Evolutionary conservation across 1,140 invertebrate species (phyloP).

Genomic region (Trachymyrmex cornetzi): DNA sequence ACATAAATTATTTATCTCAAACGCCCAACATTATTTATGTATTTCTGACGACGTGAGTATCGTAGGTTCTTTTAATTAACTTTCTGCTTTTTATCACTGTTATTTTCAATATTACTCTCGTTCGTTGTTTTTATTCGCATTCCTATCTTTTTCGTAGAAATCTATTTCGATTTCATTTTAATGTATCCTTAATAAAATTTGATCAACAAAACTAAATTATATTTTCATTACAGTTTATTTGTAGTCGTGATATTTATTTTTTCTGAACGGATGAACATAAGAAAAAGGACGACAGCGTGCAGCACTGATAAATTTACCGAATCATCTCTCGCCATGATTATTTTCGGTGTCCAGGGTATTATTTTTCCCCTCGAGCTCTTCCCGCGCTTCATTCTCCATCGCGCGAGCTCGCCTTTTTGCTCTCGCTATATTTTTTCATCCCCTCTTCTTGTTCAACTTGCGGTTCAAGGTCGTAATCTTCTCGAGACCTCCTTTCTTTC

Average conservation of each 20-base stretch:
- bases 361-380: slow-evolving; percentile 56
- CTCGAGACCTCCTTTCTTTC: slow-evolving; percentile 64
- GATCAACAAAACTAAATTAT: not conserved
- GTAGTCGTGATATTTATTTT: slow-evolving; percentile 37
- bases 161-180: slow-evolving; percentile 12
- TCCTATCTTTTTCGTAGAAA: not conserved
- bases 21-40: not conserved
- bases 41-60: not conserved
- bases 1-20: not conserved
- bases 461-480: slow-evolving; percentile 63
- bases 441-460: slow-evolving; percentile 61
- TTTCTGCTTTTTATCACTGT: not conserved
- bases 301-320: slow-evolving; percentile 55
- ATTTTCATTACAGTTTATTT: slow-evolving; percentile 18
- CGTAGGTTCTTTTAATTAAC: slow-evolving; percentile 1
- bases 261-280: slow-evolving; percentile 5
- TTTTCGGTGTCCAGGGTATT: slow-evolving; percentile 56
- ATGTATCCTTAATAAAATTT: slow-evolving; percentile 14
- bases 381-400: slow-evolving; percentile 55
- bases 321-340: slow-evolving; percentile 57
- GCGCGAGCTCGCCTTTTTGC: slow-evolving; percentile 47
- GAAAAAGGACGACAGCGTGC: slow-evolving; percentile 14
- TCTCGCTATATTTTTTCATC: slow-evolving; percentile 63
- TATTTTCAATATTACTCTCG: not conserved
- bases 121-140: slow-evolving; percentile 5